Evolutionary conservation across 2,888 invertebrate species (phyloP), one percentile per base, ranked within the genome.

Genomic region (Aromia moschata): DNA sequence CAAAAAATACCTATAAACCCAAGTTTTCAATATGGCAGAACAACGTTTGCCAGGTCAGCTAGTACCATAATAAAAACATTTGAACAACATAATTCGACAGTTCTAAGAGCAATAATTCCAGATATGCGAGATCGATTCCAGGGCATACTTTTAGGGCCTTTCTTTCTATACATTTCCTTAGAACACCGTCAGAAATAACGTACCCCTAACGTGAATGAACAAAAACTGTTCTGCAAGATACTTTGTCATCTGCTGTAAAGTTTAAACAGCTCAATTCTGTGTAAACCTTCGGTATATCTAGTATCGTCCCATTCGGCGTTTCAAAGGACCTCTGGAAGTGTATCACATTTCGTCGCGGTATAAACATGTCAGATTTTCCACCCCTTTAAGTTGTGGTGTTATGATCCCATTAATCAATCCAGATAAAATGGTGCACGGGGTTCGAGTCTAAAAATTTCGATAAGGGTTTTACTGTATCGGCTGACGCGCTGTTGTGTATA

Each of bases 311-410:
- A 25, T 25, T 10, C 17, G 40, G 40, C 10, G 12, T 45, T 16
- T 45, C 45, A 45, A 45, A 45, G 31, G 10, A 33, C 7, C n/a
- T 33, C 33, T 15, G 16, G 31, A 31, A 30, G n/a, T 33, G 45
- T 45, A 33, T 45, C 45, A 31, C 41, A 56, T 56, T 47, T 56
- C 47, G 20, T 12, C 36, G 45, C 25, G 38, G 38, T 45, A 55
- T 55, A 45, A 55, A 55, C 54, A 55, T 55, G 54, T 45, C 54
- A 55, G 20, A 37, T 45, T 33, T 44, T 55, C 54, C 33, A 55
- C 54, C 54, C 54, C 54, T 55, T 55, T 37, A 38, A 38, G 38
- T 45, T 56, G 20, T 37, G 16, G 44, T 33, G 44, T 51, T 56
- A 37, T 15, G 44, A 51, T 37, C 57, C 52, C 44, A 57, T 51